A percentile compares a stretch with the other conserved stretches of the same genome.
Evolutionary conservation across 2,797 vertebrate species (phyloP).

Genomic region (Periophthalmus magnuspinnatus): DNA sequence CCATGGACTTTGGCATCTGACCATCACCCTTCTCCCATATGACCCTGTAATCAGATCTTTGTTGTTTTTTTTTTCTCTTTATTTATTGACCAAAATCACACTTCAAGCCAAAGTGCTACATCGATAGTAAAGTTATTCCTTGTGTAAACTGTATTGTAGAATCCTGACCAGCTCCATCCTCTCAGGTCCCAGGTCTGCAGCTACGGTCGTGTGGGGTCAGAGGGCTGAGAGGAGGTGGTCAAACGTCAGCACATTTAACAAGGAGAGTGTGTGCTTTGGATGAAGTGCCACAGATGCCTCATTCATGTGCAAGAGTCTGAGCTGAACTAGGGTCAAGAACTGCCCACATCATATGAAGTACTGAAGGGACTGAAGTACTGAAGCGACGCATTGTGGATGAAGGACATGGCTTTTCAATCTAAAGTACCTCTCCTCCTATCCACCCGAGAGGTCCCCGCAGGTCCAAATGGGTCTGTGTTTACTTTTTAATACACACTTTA

Average conservation of each 20-base stretch:
- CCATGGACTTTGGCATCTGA: too few species aligned
- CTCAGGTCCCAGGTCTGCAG: background rate
- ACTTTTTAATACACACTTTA: too few species aligned
- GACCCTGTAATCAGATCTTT: too few species aligned
- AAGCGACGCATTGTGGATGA: background rate
- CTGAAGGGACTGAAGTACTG: background rate
- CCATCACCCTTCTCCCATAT: too few species aligned
- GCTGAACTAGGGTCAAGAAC: background rate
- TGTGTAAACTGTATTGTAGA: background rate
- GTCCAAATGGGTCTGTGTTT: too few species aligned
- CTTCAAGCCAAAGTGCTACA: background rate
- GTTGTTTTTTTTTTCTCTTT: too few species aligned
- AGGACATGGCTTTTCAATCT: background rate
- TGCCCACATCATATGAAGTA: background rate
- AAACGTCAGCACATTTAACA: background rate
- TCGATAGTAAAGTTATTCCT: background rate
- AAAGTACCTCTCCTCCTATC: too few species aligned
- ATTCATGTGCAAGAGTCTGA: background rate
- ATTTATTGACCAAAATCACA: too few species aligned
- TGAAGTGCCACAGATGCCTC: background rate
- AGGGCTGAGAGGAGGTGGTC: background rate
- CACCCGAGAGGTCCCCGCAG: too few species aligned
- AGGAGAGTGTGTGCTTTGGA: background rate
- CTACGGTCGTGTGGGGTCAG: background rate
- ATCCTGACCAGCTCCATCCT: too few species aligned